A percentile compares a stretch with the other conserved stretches of the same genome.
Evolutionary conservation across 2,888 invertebrate genomes (phyloP).

Genomic region (Tridacna crocea): DNA sequence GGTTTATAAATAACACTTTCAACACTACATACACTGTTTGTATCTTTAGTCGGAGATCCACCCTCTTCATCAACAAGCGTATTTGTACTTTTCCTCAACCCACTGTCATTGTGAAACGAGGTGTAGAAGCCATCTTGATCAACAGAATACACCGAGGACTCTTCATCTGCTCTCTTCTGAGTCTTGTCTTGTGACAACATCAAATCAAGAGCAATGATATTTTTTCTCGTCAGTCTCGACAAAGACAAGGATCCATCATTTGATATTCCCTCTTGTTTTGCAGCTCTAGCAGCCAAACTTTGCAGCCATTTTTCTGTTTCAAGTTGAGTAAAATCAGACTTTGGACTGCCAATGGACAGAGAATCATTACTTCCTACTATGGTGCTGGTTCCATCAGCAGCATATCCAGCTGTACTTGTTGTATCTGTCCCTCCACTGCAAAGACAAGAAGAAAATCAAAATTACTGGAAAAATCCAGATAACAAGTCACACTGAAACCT

Average conservation of each 20-base stretch:
- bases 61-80: conserved; percentile 70
- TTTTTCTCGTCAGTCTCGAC: conserved; percentile 74
- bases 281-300: conserved; percentile 74
- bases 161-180: conserved; percentile 72
- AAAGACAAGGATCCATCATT: conserved; percentile 69
- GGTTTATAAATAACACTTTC: conserved; percentile 75
- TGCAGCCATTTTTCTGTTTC: conserved; percentile 79
- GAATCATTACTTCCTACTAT: conserved; percentile 68
- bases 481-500: no score
- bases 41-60: conserved; percentile 69
- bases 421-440: conserved; percentile 75
- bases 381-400: conserved; percentile 73
- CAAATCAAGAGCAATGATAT: conserved; percentile 76
- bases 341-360: conserved; percentile 61
- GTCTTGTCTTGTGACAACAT: conserved; percentile 66
- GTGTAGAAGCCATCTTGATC: conserved; percentile 99
- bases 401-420: conserved; percentile 72
- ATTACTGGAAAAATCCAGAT: no score
- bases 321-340: conserved; percentile 67
- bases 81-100: conserved; percentile 86
- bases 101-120: conserved; percentile 98
- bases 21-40: conserved; percentile 70
- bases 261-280: conserved; percentile 69
- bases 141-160: conserved; percentile 94
- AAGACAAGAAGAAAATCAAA: conserved; percentile 27